Percentiles rank a stretch among this genome's conserved stretches.
Conservation (phyloP, 2,888 invertebrate species). For the Ceriagrion tenellum region DNA sequence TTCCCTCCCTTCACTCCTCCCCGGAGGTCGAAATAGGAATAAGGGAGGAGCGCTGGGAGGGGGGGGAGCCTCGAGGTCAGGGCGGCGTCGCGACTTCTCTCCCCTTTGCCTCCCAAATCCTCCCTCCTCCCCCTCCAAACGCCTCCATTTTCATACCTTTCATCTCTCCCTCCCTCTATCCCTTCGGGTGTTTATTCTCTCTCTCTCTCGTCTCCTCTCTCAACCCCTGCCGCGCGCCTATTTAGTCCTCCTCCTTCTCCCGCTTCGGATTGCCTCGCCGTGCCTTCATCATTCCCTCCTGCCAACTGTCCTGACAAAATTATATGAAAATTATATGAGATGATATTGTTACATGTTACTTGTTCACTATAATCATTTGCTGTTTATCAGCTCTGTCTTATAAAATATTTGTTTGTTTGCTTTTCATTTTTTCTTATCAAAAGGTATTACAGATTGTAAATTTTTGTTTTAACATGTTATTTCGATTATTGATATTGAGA, state of each 20-base stretch:
- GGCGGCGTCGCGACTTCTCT: conserved; percentile 53
- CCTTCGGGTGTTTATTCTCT: background rate
- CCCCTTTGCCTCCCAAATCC: background rate
- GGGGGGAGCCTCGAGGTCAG: conserved; percentile 51
- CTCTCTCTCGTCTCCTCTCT: conserved; percentile 3
- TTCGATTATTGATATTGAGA: no score
- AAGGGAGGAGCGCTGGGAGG: no score
- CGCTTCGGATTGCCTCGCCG: background rate
- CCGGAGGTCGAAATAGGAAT: conserved; percentile 46
- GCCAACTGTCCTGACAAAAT: background rate
- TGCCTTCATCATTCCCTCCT: background rate
- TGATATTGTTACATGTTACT: no score
- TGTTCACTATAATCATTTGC: no score
- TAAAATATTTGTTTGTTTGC: no score
- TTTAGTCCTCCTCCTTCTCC: background rate
- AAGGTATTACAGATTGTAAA: no score
- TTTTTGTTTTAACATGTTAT: no score
- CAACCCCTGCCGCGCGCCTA: background rate
- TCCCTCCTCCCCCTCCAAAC: background rate
- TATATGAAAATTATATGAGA: no score
- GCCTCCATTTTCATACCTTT: conserved; percentile 19
- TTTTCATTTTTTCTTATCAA: no score
- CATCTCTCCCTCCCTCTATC: background rate
- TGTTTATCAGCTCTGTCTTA: no score
- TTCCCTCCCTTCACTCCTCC: background rate